Evolutionary conservation across 2,797 vertebrate genomes (phyloP).

Genomic region (Chelon labrosus): DNA sequence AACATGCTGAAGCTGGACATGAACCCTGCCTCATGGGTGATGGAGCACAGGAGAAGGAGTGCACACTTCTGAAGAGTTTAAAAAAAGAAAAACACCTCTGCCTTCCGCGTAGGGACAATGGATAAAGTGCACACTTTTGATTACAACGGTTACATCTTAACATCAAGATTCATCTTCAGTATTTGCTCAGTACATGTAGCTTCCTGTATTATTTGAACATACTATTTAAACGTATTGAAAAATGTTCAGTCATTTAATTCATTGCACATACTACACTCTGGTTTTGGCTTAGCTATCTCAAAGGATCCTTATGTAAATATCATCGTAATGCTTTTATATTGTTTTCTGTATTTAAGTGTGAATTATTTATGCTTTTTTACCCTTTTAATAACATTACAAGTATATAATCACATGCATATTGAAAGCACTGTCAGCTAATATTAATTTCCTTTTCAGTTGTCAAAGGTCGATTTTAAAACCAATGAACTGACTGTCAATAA

Average conservation of each 20-base stretch:
- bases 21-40: constrained; percentile 81
- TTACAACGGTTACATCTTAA: not conserved
- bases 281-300: not conserved
- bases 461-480: not conserved
- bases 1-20: constrained; percentile 84
- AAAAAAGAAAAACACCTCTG: not conserved
- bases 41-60: constrained; percentile 81
- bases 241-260: too few relatives aligned
- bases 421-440: too few relatives aligned
- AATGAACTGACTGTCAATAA: not conserved
- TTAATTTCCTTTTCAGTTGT: too few relatives aligned
- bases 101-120: constrained; percentile 13
- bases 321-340: not conserved
- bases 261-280: too few relatives aligned
- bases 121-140: not conserved
- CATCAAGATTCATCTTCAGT: not conserved
- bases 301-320: constrained; percentile 45
- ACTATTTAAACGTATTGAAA: too few relatives aligned
- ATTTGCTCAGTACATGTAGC: not conserved
- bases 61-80: constrained; percentile 72
- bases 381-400: too few relatives aligned
- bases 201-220: not conserved
- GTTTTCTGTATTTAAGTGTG: not conserved
- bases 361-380: not conserved
- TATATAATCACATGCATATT: too few relatives aligned